Percentiles rank a stretch among this genome's conserved stretches.
Conservation (phyloP, 2,113 vertebrate genomes). For the Crypturellus undulatus region DNA sequence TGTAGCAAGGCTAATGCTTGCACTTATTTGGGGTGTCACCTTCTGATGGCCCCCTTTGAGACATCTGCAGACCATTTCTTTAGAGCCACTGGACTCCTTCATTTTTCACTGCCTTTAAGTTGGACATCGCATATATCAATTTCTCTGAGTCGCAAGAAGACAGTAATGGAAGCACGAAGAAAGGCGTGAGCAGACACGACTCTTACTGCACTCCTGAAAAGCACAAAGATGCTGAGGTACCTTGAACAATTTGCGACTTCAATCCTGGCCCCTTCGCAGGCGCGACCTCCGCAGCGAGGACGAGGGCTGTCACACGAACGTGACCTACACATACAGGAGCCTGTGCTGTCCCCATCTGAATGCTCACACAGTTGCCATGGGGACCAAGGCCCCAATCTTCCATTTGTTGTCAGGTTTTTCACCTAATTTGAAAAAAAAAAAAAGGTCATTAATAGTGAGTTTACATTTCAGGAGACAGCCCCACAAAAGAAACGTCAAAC, state of each 20-base stretch:
- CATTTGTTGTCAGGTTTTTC: conserved; percentile 90
- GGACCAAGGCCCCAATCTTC: conserved; percentile 90
- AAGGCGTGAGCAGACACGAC: neutral
- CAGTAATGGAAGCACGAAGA: neutral
- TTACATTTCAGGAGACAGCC: conserved; percentile 36
- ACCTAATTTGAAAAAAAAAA: conserved; percentile 79
- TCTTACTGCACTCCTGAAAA: neutral
- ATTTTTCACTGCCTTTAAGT: neutral
- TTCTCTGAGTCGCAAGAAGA: neutral
- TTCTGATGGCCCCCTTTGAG: neutral
- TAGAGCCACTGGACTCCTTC: neutral
- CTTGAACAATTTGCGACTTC: conserved; percentile 97
- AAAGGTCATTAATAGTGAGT: conserved; percentile 33
- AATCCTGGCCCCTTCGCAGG: conserved; percentile 89
- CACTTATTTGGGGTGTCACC: neutral
- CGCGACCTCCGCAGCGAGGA: conserved; percentile 89
- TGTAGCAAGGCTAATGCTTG: neutral
- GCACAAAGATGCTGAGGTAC: conserved; percentile 65
- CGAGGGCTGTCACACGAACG: conserved; percentile 89
- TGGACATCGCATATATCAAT: neutral
- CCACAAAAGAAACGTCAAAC: conserved; percentile 37
- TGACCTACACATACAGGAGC: conserved; percentile 91
- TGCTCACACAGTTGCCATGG: conserved; percentile 95
- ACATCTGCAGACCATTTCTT: neutral
- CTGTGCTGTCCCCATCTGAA: conserved; percentile 89